Evolutionary conservation across 2,113 vertebrate genomes (phyloP), one percentile per base, ranked within the genome.

Genomic region (Gadus macrocephalus): DNA sequence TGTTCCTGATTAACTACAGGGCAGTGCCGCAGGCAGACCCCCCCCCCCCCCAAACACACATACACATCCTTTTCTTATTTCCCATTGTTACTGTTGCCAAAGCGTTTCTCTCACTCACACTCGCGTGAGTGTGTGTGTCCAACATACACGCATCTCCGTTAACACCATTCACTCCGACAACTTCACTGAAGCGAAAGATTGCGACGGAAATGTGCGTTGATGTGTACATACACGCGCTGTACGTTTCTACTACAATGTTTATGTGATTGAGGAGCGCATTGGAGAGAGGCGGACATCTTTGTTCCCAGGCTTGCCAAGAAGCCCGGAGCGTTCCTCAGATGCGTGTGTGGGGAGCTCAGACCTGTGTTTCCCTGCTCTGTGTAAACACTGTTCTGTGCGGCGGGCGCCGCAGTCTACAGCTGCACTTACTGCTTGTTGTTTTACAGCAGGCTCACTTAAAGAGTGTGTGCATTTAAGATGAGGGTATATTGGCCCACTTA

Each of bases 1-100:
- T 87, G 85, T 81, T 89, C 86, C 70, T 78, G 74, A 84, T 89
- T 85, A 89, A 79, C 67, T 62, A 66, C 68, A 83, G 77, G 72
- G 65, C 67, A 71, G 78, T 62, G 67, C 70, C 70, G 65, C 53
- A 77, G 72, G 80, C 62, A 14, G 5, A 62, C n/a, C 70, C 69
- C 77, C 62, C 69, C 4, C 69, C 58, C 63, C 59, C 58, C 6
- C 65, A 61, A 59, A 59, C 74, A 66, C 56, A 53, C 62, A 76
- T 62, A 66, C 60, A 19, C 65, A 55, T 56, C 20, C 38, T 68
- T 55, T 35, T 53, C 28, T 55, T 71, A 66, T 28, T 67, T 71
- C 70, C 49, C 11, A 20, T 19, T 62, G n/a, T 64, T 70, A 68
- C 74, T 74, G 72, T 77, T 49, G 0, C 68, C 35, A 28, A 25